Evolutionary conservation across 2,888 invertebrate species (phyloP).

Genomic region (Artemia sp.): DNA sequence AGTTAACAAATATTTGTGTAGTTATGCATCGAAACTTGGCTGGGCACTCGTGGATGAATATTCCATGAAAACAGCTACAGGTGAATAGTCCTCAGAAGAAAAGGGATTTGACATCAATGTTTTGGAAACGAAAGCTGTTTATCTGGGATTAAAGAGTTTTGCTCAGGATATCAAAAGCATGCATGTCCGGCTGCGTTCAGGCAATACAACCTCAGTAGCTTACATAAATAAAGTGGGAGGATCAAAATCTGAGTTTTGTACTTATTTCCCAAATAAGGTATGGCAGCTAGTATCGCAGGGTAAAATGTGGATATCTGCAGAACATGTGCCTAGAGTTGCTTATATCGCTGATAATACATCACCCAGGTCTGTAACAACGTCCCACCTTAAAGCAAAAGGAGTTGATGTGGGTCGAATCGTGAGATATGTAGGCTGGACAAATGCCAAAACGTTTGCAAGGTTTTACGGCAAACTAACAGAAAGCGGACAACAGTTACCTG

Average conservation of each 20-base stretch:
- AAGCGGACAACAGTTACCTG: background rate
- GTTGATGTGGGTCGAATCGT: background rate
- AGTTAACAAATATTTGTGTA: background rate
- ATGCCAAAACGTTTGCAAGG: conserved; percentile 6
- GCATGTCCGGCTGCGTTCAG: conserved; percentile 7
- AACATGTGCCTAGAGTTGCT: background rate
- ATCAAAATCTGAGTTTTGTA: background rate
- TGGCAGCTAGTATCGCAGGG: conserved; percentile 13
- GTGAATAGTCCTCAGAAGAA: background rate
- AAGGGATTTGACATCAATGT: background rate
- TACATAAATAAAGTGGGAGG: too few species aligned
- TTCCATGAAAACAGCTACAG: background rate
- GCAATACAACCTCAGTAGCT: background rate
- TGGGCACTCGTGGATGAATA: background rate
- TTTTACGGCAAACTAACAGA: background rate
- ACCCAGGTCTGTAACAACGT: background rate
- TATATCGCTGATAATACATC: too few species aligned
- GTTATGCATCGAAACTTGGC: background rate
- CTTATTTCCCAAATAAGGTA: background rate
- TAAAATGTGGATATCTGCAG: conserved; percentile 1
- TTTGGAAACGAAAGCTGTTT: conserved; percentile 1
- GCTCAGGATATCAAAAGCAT: background rate
- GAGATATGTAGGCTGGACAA: background rate
- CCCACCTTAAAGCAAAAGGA: background rate
- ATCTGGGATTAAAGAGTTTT: background rate